Conservation (phyloP, 2,113 vertebrate species). For the Nothobranchius kuhntae region DNA sequence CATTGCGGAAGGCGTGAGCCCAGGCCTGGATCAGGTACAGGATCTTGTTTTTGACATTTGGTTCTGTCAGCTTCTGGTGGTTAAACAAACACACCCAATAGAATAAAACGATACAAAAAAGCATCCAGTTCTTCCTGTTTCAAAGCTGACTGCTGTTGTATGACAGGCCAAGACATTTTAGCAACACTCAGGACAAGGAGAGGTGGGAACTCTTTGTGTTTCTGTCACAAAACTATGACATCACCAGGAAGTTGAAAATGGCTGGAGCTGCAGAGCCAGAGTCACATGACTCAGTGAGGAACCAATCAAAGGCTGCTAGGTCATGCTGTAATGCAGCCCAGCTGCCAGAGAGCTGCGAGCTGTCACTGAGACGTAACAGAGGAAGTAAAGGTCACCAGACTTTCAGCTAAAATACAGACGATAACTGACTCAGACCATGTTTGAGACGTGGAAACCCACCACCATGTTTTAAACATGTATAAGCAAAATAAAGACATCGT, state of each 20-base stretch:
- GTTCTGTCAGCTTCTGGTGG: conserved; percentile 88
- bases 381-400: not conserved
- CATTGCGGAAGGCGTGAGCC: conserved; percentile 96
- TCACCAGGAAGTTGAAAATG: conserved; percentile 71
- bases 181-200: not conserved
- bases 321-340: conserved; percentile 28
- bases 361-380: not conserved
- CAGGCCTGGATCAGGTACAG: conserved; percentile 97
- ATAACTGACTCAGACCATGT: too few relatives aligned
- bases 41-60: conserved; percentile 94
- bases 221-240: conserved; percentile 69
- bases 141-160: not conserved
- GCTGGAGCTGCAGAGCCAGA: conserved; percentile 19
- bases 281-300: conserved; percentile 57
- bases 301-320: conserved; percentile 48
- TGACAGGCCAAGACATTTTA: conserved; percentile 3
- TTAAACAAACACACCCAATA: not conserved
- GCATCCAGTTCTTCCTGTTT: not conserved
- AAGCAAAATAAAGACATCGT: not conserved
- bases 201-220: conserved; percentile 49
- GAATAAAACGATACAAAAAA: not conserved
- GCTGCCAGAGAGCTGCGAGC: conserved; percentile 17
- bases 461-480: not conserved
- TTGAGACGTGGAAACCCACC: not conserved
- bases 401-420: too few relatives aligned